phyloP scores from a whole-genome alignment of 2,888 invertebrate species.

The Apoderus coryli region DNA sequence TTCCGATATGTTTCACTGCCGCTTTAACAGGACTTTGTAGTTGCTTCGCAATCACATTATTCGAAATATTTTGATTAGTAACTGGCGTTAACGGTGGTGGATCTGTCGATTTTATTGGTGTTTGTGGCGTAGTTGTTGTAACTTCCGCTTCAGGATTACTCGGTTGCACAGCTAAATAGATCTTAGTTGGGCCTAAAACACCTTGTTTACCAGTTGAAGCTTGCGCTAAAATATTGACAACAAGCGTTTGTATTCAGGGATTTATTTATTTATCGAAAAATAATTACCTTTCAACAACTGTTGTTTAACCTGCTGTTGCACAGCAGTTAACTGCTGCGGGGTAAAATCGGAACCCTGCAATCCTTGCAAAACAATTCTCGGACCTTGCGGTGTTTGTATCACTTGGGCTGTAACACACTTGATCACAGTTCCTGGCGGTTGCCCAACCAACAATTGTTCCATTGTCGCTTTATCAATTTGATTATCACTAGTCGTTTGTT shows the following conservation, averaged over 20 bases:
- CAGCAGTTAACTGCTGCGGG: conserved; percentile 63
- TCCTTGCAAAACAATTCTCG: conserved; percentile 74
- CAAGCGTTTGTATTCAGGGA: too few relatives aligned
- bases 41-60: too few relatives aligned
- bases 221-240: conserved; percentile 51
- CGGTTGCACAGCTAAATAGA: conserved; percentile 77
- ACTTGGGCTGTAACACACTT: conserved; percentile 81
- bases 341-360: conserved; percentile 71
- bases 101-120: conserved; percentile 21
- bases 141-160: conserved; percentile 31
- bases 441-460: conserved; percentile 58
- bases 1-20: too few relatives aligned
- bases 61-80: too few relatives aligned
- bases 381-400: conserved; percentile 71
- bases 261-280: too few relatives aligned
- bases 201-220: conserved; percentile 75
- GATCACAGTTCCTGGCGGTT: conserved; percentile 74
- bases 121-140: too few relatives aligned
- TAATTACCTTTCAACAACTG: conserved; percentile 74
- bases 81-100: conserved; percentile 40
- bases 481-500: conserved; percentile 13
- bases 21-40: too few relatives aligned
- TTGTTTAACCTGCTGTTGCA: conserved; percentile 81
- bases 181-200: conserved; percentile 71
- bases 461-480: conserved; percentile 38